Conservation (phyloP, 64 coral and sea anemone species). For the Actinia tenebrosa region DNA sequence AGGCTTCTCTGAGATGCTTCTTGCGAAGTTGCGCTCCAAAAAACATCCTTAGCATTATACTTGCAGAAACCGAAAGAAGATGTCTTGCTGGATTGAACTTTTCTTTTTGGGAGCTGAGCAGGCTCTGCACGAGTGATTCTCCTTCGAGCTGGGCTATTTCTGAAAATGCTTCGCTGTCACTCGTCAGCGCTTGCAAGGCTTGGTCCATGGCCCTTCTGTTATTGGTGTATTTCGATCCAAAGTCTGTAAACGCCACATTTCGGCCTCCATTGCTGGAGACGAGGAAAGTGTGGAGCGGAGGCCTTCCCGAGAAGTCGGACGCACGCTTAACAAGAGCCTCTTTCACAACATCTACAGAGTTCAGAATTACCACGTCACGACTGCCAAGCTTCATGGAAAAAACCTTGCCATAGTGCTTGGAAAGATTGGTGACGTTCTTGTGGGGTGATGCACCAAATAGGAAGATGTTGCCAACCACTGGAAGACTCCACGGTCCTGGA, state of each 20-base stretch:
- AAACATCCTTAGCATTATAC: conserved; percentile 64
- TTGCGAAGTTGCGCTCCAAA: conserved; percentile 68
- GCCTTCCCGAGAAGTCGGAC: conserved; percentile 87
- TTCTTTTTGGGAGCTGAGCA: conserved; percentile 43
- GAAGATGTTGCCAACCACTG: conserved; percentile 85
- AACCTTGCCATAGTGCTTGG: conserved; percentile 88
- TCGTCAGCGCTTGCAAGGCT: conserved; percentile 64
- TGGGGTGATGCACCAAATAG: conserved; percentile 87
- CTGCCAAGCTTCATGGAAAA: conserved; percentile 87
- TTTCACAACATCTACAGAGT: conserved; percentile 85
- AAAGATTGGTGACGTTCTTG: conserved; percentile 81
- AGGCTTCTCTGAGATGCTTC: conserved; percentile 63
- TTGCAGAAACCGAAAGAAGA: conserved; percentile 41
- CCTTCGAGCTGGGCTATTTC: conserved; percentile 52
- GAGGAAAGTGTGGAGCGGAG: conserved; percentile 75
- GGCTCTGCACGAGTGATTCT: conserved; percentile 37
- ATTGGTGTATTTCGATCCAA: conserved; percentile 66
- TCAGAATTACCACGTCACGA: conserved; percentile 81
- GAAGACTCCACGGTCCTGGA: conserved; percentile 83
- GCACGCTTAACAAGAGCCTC: conserved; percentile 77
- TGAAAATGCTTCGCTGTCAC: conserved; percentile 58
- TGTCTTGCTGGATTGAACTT: conserved; percentile 60
- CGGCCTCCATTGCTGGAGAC: conserved; percentile 68
- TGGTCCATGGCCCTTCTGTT: conserved; percentile 79
- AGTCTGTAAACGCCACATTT: conserved; percentile 84